A percentile compares a stretch with the other conserved stretches of the same genome.
These are phyloP conservation scores for Zaprionus ornatus DNA, from an alignment of 1,140 invertebrate genomes.

Conservation along the genomic window DNA sequence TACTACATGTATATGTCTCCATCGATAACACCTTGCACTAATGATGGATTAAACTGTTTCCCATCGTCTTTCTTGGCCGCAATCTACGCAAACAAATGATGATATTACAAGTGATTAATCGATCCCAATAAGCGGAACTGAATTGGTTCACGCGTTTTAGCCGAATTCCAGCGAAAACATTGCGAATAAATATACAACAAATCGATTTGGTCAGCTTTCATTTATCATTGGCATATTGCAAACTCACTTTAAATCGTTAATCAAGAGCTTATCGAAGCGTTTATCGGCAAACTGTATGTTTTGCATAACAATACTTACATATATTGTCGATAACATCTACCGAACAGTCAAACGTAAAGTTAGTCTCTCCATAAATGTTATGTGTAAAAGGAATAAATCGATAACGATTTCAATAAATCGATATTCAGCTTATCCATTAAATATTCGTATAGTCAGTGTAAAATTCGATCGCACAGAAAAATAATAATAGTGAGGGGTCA, in stretches of 20 bases:
- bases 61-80: not conserved
- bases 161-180: slow-evolving; percentile 19
- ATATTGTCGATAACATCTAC: not conserved
- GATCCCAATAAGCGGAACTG: slow-evolving; percentile 25
- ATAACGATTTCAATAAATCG: too few species aligned
- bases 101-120: slow-evolving; percentile 37
- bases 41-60: slow-evolving; percentile 6
- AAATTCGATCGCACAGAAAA: too few species aligned
- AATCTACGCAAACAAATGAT: slow-evolving; percentile 9
- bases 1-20: slow-evolving; percentile 2
- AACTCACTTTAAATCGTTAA: not conserved
- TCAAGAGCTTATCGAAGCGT: not conserved
- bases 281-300: not conserved
- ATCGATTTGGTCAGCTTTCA: slow-evolving; percentile 8
- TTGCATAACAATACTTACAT: not conserved
- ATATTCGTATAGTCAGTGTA: too few species aligned
- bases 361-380: not conserved
- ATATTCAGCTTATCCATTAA: too few species aligned
- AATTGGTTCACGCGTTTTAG: slow-evolving; percentile 24
- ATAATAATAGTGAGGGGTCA: too few species aligned
- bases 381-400: not conserved
- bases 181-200: slow-evolving; percentile 13
- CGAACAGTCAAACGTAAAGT: not conserved
- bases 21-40: not conserved
- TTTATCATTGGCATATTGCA: not conserved